A percentile compares a stretch with the other conserved stretches of the same genome.
Evolutionary conservation across 2,113 vertebrate species (phyloP).

Genomic region (Megaceryle maxima): DNA sequence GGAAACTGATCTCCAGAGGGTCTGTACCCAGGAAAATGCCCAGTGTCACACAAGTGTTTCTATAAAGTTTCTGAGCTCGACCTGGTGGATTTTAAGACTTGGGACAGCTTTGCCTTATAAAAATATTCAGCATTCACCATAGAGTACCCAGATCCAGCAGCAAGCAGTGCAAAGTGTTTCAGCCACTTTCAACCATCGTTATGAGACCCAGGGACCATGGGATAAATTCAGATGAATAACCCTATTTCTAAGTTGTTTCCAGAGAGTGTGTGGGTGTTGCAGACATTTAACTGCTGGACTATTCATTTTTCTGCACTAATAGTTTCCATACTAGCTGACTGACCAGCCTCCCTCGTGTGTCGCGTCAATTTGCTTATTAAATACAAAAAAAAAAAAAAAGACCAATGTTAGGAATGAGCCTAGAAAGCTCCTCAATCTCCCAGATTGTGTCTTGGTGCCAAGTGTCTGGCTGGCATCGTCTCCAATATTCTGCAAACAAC

Average conservation of each 20-base stretch:
- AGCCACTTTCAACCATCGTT: background rate
- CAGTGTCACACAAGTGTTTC: background rate
- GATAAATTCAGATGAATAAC: slow-evolving; percentile 29
- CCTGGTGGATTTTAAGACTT: background rate
- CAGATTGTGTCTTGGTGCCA: slow-evolving; percentile 31
- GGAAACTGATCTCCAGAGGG: background rate
- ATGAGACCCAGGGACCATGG: background rate
- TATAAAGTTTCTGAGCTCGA: background rate
- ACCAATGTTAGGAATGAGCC: slow-evolving; percentile 15
- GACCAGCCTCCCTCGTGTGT: slow-evolving; percentile 12
- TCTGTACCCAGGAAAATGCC: background rate
- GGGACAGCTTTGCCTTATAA: background rate
- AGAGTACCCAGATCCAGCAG: background rate
- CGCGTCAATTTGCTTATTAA: slow-evolving; percentile 11
- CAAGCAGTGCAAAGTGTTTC: background rate
- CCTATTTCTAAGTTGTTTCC: slow-evolving; percentile 28
- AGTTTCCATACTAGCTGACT: slow-evolving; percentile 39
- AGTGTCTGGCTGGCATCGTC: slow-evolving; percentile 12
- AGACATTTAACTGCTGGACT: slow-evolving; percentile 16
- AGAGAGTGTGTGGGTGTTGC: slow-evolving; percentile 22
- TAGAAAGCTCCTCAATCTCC: slow-evolving; percentile 29
- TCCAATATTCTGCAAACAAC: slow-evolving; percentile 32
- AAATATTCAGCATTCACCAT: background rate
- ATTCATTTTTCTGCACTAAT: slow-evolving; percentile 30
- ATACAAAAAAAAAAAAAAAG: slow-evolving; percentile 41